Conservation (phyloP, 2,113 vertebrate genomes). For the Calidris pygmaea region DNA sequence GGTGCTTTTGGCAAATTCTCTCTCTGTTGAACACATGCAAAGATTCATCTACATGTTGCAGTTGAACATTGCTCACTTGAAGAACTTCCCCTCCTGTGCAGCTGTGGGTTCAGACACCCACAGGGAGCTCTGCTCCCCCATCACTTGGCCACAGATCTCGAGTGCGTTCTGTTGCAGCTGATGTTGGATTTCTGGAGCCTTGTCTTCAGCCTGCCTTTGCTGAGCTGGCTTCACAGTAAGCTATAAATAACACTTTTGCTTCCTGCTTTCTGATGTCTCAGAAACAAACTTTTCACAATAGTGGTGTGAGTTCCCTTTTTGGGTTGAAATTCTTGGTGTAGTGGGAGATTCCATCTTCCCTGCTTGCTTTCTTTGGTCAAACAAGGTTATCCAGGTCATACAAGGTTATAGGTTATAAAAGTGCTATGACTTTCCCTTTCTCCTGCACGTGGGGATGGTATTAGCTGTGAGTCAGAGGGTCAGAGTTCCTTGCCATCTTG, state of each 20-base stretch:
- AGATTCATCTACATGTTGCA: neutral
- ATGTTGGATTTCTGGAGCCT: neutral
- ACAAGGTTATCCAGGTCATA: neutral
- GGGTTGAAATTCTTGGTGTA: neutral
- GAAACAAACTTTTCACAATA: neutral
- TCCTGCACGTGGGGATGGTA: neutral
- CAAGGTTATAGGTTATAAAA: neutral
- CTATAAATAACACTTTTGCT: neutral
- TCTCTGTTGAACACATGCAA: neutral
- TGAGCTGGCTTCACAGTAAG: neutral
- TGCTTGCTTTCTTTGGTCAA: neutral
- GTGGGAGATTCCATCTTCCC: neutral
- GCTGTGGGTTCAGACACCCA: neutral
- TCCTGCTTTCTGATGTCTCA: neutral
- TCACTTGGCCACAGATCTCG: neutral
- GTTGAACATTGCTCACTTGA: accelerated
- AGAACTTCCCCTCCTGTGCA: neutral
- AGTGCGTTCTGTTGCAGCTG: neutral
- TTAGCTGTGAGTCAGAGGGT: neutral
- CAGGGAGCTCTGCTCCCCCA: neutral
- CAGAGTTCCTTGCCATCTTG: neutral
- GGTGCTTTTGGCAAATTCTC: neutral
- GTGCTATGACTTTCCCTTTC: neutral
- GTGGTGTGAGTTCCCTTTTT: neutral
- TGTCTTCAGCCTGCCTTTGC: neutral